These are phyloP conservation scores for Pelecanus crispus DNA, from an alignment of 2,113 vertebrate species.

Conservation along the genomic window DNA sequence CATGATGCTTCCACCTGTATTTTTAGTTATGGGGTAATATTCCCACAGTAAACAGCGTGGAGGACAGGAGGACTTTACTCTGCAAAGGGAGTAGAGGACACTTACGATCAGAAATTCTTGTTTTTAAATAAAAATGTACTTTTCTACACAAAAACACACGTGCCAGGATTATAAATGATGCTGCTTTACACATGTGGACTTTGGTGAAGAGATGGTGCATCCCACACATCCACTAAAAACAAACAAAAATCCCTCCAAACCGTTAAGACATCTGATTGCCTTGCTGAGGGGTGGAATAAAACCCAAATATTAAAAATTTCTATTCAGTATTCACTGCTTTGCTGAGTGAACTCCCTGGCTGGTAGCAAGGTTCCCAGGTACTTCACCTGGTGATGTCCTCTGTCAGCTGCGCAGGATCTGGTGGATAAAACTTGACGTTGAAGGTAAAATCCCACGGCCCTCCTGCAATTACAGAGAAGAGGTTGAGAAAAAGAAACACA, in stretches of 20 bases:
- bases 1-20: neutral
- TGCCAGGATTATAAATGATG: neutral
- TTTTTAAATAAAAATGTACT: neutral
- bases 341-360: neutral
- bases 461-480: conserved; percentile 63
- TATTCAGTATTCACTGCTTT: neutral
- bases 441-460: conserved; percentile 81
- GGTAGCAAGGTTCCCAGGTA: neutral
- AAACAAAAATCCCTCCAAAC: neutral
- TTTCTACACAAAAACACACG: neutral
- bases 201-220: neutral
- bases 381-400: conserved; percentile 96
- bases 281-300: neutral
- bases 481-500: neutral
- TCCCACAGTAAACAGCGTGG: rapidly evolving
- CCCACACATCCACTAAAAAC: neutral
- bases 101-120: neutral
- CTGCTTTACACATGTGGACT: neutral
- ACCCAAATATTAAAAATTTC: neutral
- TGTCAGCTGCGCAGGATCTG: conserved; percentile 93
- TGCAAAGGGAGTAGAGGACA: neutral
- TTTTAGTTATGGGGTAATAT: neutral
- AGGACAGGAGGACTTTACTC: neutral
- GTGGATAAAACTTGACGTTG: conserved; percentile 90
- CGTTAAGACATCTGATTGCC: neutral